Base-by-base conservation (phyloP, 1,140 invertebrate species). In the Chironomus tepperi region DNA sequence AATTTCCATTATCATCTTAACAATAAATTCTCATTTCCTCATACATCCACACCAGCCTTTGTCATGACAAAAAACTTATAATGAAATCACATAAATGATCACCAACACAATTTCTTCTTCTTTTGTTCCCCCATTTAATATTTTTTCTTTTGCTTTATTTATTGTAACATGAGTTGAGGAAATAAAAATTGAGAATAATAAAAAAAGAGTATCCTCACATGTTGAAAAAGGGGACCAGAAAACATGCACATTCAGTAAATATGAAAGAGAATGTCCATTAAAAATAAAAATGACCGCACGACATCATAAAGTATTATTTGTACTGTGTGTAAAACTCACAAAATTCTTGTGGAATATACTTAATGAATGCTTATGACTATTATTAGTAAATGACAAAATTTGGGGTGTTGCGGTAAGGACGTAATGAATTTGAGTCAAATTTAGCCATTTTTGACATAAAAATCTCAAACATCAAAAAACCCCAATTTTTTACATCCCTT, bases 231-330 rank as follows among this genome's bases (percentile, higher is more conserved):
- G 24, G 24, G 24, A 34, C 24, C 24, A 34, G n/a, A 34, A 57
- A n/a, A 57, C 12, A 57, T 57, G n/a, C 12, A 57, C 47, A 57
- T n/a, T 12, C 47, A 57, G 9, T 15, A 57, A 57, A n/a, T 34
- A 5, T 34, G 47, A 57, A 57, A 57, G 47, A 57, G n/a, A 47
- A 15, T 57, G 47, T 57, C 47, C 47, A 57, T 57, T 57, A 57
- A 57, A 57, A 57, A 57, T 57, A 12, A 57, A 57, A 57, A 57
- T n/a, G 47, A 57, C 47, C 47, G 12, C 47, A 57, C 47, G 47
- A 57, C 47, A 57, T 57, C 47, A 57, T 57, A 57, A 57, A 57
- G 47, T 57, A 57, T 57, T 57, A 57, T 57, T 57, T 57, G 47
- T 9, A 12, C 47, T 12, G 15, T 57, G 7, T 57, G 47, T n/a